Base-by-base conservation (phyloP, 2,797 vertebrate genomes). In the Neosalanx taihuensis region DNA sequence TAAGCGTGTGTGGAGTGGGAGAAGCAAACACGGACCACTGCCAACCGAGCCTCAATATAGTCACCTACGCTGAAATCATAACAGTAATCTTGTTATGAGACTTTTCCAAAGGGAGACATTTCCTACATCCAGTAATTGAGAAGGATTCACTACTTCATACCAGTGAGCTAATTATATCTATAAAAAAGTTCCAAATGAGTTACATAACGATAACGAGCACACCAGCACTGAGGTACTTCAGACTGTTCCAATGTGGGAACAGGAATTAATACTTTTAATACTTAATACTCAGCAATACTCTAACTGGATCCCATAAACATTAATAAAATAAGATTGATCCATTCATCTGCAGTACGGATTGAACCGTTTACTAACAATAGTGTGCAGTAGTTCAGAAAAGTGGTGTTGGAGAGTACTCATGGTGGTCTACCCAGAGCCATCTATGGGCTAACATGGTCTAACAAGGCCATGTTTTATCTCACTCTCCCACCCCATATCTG, bases 381-480 rank as follows among this genome's bases (percentile, higher is more conserved):
- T 41, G 37, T 41, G 37, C 37, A 41, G 7, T 10, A 41, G 3
- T 58, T 3, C 56, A 20, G 56, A 12, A 10, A 18, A 13, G 30
- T 10, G 58, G 46, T 1, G 13, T n/a, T 4, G n/a, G 9, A 74
- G 69, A 82, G 57, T 66, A 72, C n/a, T 57, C 57, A 10, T 6
- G 60, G 26, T 69, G 12, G 70, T 49, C 37, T 46, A 31, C 60
- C 3, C 26, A 15, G 29, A 59, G 64, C 73, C 73, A 76, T 72
- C 78, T 67, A 79, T 49, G 67, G 72, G 60, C 35, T 1, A 72
- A 74, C 78, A 76, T n/a, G 1, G 17, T 1, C 37, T 49, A 75
- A 79, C 72, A 83, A 51, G 10, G 18, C 51, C 10, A 17, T 57
- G 63, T 59, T 63, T 30, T 20, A 15, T 4, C 4, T 49, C 75